These are phyloP conservation scores for Leucoraja erinaceus DNA, from an alignment of 2,113 vertebrate genomes.

Conservation along the genomic window DNA sequence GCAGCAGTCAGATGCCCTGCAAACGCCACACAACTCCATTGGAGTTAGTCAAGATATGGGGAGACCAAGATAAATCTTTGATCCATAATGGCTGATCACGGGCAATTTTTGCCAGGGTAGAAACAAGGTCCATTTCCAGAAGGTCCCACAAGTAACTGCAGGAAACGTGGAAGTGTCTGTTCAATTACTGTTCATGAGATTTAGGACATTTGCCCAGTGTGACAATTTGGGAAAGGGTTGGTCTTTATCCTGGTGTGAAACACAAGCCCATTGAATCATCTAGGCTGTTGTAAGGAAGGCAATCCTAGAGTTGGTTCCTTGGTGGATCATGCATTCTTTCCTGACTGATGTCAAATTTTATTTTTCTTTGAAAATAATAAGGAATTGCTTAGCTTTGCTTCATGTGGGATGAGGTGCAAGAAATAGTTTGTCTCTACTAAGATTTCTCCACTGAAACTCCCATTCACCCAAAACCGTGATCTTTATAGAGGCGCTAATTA, in stretches of 20 bases:
- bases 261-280: neutral
- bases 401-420: neutral
- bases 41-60: neutral
- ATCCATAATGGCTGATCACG: neutral
- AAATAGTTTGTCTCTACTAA: neutral
- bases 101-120: neutral
- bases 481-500: too few relatives aligned
- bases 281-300: neutral
- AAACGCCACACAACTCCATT: too few relatives aligned
- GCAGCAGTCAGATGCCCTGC: neutral
- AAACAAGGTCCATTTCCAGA: neutral
- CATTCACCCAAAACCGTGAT: neutral
- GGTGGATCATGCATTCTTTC: neutral
- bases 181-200: neutral
- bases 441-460: neutral
- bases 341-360: neutral
- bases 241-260: neutral
- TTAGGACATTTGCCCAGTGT: neutral
- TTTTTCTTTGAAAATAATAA: neutral
- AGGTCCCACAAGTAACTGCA: neutral
- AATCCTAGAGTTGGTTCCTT: neutral
- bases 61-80: neutral
- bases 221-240: neutral
- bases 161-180: neutral
- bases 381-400: slow-evolving; percentile 16